A percentile compares a stretch with the other conserved stretches of the same genome.
Conservation (phyloP, 2,797 vertebrate species). For the Fistularia tabacaria region DNA sequence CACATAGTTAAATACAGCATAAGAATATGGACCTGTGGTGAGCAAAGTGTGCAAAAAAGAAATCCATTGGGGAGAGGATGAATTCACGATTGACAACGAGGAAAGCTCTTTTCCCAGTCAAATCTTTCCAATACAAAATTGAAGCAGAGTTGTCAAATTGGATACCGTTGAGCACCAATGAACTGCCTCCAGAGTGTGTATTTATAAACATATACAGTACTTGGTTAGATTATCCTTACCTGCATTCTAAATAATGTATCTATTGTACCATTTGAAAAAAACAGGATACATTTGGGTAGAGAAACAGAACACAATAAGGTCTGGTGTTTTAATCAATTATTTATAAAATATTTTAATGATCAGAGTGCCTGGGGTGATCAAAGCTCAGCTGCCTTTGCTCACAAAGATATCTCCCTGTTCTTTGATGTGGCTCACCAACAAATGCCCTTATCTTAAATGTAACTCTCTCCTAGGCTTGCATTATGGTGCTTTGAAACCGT, state of each 20-base stretch:
- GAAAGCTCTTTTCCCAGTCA: too few species aligned
- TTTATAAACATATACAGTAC: too few species aligned
- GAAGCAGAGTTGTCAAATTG: too few species aligned
- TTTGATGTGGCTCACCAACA: slow-evolving; percentile 81
- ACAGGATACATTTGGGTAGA: slow-evolving; percentile 63
- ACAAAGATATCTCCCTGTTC: slow-evolving; percentile 69
- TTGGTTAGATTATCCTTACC: too few species aligned
- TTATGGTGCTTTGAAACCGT: slow-evolving; percentile 62
- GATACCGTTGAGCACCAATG: too few species aligned
- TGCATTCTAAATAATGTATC: not conserved
- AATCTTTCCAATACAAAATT: too few species aligned
- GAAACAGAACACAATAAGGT: slow-evolving; percentile 74
- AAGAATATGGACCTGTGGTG: too few species aligned
- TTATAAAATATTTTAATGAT: slow-evolving; percentile 85
- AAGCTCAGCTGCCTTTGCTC: slow-evolving; percentile 75
- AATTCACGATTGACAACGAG: too few species aligned
- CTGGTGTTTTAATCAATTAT: slow-evolving; percentile 83
- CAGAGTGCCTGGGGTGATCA: slow-evolving; percentile 80
- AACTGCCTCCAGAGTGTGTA: too few species aligned
- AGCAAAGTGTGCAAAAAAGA: too few species aligned
- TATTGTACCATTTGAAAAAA: not conserved
- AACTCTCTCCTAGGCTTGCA: slow-evolving; percentile 61
- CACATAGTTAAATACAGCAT: too few species aligned
- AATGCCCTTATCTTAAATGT: slow-evolving; percentile 74
- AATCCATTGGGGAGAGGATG: too few species aligned